phyloP scores from a whole-genome alignment of 2,888 invertebrate genomes.

The Diaperis boleti region DNA sequence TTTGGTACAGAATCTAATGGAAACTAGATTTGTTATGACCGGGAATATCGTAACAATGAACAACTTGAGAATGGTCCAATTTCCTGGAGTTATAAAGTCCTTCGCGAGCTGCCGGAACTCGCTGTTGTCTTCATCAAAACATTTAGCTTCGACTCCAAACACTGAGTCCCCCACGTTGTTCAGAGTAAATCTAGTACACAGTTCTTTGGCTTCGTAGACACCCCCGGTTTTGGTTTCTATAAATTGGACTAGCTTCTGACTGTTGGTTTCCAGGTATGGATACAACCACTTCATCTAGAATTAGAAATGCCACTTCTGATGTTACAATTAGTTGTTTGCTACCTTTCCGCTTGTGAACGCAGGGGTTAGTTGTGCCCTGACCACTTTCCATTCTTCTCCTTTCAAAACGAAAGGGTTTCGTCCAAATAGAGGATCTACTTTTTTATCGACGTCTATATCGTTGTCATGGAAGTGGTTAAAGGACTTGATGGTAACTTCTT shows the following conservation, averaged over 20 bases:
- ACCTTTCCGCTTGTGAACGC: conserved; percentile 68
- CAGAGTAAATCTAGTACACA: conserved; percentile 53
- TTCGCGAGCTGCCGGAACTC: conserved; percentile 53
- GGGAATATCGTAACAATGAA: conserved; percentile 44
- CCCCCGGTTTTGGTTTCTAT: conserved; percentile 57
- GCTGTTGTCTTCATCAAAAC: conserved; percentile 57
- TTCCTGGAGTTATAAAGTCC: conserved; percentile 44
- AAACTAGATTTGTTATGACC: neutral
- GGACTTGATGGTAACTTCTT: conserved; percentile 59
- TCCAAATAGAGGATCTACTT: conserved; percentile 66
- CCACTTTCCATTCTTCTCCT: conserved; percentile 67
- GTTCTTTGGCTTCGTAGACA: conserved; percentile 63
- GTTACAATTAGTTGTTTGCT: too few relatives aligned
- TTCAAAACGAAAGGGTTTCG: conserved; percentile 67
- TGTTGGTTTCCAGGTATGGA: conserved; percentile 66
- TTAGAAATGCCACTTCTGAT: neutral
- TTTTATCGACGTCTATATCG: conserved; percentile 61
- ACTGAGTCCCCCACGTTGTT: conserved; percentile 67
- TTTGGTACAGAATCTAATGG: conserved; percentile 41
- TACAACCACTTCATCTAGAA: conserved; percentile 67
- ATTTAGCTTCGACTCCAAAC: conserved; percentile 65
- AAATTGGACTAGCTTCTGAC: conserved; percentile 63
- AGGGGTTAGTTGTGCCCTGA: conserved; percentile 67
- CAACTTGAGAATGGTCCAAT: conserved; percentile 34
- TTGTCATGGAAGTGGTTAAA: conserved; percentile 63